phyloP scores from a whole-genome alignment of 2,113 vertebrate species.

The Callipepla squamata region DNA sequence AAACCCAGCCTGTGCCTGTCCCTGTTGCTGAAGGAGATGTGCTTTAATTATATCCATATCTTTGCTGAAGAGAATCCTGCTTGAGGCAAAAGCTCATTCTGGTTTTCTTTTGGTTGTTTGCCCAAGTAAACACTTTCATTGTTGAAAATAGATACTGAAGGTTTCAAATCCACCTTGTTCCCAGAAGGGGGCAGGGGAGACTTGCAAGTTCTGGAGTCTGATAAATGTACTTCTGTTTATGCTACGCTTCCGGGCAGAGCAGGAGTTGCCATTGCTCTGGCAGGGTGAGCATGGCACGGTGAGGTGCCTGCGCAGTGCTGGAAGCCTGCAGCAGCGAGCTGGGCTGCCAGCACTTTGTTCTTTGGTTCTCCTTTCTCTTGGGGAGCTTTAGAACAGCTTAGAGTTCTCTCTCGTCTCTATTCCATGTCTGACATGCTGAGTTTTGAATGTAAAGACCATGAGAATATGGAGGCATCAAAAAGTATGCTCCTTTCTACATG shows the following conservation, averaged over 20 bases:
- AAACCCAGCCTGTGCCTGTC: neutral
- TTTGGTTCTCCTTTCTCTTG: neutral
- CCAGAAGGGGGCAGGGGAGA: conserved; percentile 70
- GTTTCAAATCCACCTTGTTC: conserved; percentile 39
- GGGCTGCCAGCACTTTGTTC: neutral
- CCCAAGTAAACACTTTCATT: neutral
- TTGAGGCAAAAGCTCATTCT: neutral
- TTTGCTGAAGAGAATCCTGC: neutral
- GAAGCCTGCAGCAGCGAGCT: neutral
- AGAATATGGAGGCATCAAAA: neutral
- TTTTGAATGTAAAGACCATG: accelerated
- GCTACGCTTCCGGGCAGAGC: neutral
- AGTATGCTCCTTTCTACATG: neutral
- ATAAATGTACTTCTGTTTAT: neutral
- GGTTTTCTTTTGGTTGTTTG: neutral
- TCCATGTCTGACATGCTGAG: neutral
- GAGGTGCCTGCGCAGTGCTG: neutral
- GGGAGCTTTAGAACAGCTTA: neutral
- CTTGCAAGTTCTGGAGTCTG: neutral
- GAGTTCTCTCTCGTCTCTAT: neutral
- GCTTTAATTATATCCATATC: neutral
- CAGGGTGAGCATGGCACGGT: accelerated
- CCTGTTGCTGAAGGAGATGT: neutral
- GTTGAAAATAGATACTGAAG: neutral
- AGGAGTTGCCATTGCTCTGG: neutral